A percentile compares a stretch with the other conserved stretches of the same genome.
Conservation (phyloP, 37 sponge, comb jelly and placozoan genomes). For the Crambe crambe region DNA sequence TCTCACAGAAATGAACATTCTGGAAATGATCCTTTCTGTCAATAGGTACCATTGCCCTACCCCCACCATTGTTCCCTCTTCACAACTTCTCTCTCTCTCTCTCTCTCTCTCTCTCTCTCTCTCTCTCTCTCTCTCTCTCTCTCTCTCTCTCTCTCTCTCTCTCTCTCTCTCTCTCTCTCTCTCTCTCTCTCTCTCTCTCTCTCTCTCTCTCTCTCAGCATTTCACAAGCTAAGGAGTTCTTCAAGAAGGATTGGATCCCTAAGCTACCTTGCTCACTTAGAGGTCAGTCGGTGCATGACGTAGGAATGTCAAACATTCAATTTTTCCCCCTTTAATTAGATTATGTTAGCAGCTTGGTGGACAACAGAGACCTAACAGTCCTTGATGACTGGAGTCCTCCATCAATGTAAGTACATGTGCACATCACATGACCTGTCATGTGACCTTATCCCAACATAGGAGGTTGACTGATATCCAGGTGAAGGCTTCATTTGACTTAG, state of each 20-base stretch:
- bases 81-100: too few relatives aligned
- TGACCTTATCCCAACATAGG: conserved; percentile 4
- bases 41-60: conserved; percentile 47
- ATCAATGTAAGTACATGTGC: background rate
- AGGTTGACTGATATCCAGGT: conserved; percentile 25
- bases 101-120: too few relatives aligned
- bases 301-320: background rate
- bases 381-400: conserved; percentile 65
- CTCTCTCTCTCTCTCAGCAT: conserved; percentile 3
- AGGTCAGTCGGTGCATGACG: background rate
- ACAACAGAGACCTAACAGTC: conserved; percentile 70
- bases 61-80: too few relatives aligned
- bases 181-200: too few relatives aligned
- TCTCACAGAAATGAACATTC: conserved; percentile 38
- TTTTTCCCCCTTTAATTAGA: background rate
- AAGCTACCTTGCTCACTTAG: conserved; percentile 16
- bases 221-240: conserved; percentile 34
- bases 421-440: background rate
- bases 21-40: conserved; percentile 30
- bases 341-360: conserved; percentile 44
- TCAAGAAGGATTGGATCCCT: conserved; percentile 28
- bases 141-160: too few relatives aligned
- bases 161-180: too few relatives aligned
- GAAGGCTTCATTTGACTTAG: conserved; percentile 52
- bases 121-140: too few relatives aligned